Conservation (phyloP, 1,140 invertebrate genomes). For the Nebria ingens region DNA sequence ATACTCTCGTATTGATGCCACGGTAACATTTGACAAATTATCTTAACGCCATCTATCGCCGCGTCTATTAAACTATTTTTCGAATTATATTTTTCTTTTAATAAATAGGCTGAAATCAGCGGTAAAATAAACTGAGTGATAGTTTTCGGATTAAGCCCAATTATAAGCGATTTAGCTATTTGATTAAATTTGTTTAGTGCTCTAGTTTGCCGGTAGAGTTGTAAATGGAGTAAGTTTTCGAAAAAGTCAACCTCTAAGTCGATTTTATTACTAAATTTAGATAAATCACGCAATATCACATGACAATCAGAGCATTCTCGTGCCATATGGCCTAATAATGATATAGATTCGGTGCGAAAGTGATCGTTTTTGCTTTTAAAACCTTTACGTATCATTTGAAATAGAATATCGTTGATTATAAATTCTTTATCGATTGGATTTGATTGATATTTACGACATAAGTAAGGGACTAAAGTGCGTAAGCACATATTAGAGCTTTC, state of each 20-base stretch:
- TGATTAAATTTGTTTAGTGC: slow-evolving; percentile 62
- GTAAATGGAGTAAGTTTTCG: slow-evolving; percentile 81
- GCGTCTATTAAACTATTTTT: slow-evolving; percentile 77
- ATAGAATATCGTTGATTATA: slow-evolving; percentile 60
- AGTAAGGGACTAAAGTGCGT: slow-evolving; percentile 49
- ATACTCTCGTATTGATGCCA: slow-evolving; percentile 81
- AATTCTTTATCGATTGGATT: slow-evolving; percentile 43
- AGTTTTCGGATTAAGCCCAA: slow-evolving; percentile 52
- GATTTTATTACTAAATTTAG: slow-evolving; percentile 52
- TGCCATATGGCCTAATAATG: slow-evolving; percentile 60
- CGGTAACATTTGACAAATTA: slow-evolving; percentile 63
- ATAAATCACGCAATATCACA: slow-evolving; percentile 63
- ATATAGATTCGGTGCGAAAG: slow-evolving; percentile 64
- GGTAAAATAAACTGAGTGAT: slow-evolving; percentile 79
- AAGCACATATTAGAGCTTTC: slow-evolving; percentile 69
- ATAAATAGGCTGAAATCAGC: slow-evolving; percentile 67
- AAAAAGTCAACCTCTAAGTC: slow-evolving; percentile 90
- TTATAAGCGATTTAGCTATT: slow-evolving; percentile 43
- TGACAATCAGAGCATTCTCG: slow-evolving; percentile 59
- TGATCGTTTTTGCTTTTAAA: slow-evolving; percentile 54
- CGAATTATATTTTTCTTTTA: slow-evolving; percentile 60
- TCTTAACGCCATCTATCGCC: slow-evolving; percentile 63
- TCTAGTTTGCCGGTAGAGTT: slow-evolving; percentile 69
- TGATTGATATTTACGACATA: slow-evolving; percentile 40
- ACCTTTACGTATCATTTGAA: slow-evolving; percentile 55